phyloP scores from a whole-genome alignment of 2,797 vertebrate genomes.

The Sebastes alutus region DNA sequence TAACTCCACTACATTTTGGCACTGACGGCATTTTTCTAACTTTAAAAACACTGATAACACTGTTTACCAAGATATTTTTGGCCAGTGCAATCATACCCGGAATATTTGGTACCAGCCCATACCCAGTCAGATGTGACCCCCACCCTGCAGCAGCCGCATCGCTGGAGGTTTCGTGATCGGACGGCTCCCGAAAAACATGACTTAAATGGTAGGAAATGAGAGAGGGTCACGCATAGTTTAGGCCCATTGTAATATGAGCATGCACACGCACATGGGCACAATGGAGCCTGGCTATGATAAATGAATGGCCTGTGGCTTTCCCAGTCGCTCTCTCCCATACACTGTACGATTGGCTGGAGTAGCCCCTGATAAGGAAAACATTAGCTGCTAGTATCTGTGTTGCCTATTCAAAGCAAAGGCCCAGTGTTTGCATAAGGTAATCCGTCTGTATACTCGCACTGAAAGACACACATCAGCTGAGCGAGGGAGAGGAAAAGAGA shows the following conservation, averaged over 20 bases:
- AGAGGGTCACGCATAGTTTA: slow-evolving; percentile 67
- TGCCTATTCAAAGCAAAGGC: slow-evolving; percentile 69
- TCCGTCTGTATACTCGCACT: slow-evolving; percentile 60
- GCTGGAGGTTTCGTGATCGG: neutral
- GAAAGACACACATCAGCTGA: slow-evolving; percentile 70
- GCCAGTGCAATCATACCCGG: slow-evolving; percentile 9
- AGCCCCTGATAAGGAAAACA: slow-evolving; percentile 72
- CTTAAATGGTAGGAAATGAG: slow-evolving; percentile 72
- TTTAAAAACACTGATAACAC: slow-evolving; percentile 51
- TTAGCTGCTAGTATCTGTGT: slow-evolving; percentile 71
- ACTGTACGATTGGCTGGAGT: slow-evolving; percentile 56
- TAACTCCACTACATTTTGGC: slow-evolving; percentile 15
- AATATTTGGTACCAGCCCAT: slow-evolving; percentile 38
- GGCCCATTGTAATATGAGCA: slow-evolving; percentile 66
- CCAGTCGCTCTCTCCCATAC: slow-evolving; percentile 39
- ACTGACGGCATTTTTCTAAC: neutral
- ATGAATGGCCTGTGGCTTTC: slow-evolving; percentile 54
- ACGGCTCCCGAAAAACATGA: slow-evolving; percentile 35
- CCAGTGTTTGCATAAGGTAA: slow-evolving; percentile 71
- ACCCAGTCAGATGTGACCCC: slow-evolving; percentile 16
- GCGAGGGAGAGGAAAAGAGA: slow-evolving; percentile 41
- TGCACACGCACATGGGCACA: slow-evolving; percentile 60
- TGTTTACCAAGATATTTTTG: slow-evolving; percentile 56
- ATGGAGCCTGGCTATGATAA: slow-evolving; percentile 60
- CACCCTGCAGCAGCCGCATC: slow-evolving; percentile 4